phyloP scores from a whole-genome alignment of 2,888 invertebrate species.

The Sussaba pulchella region DNA sequence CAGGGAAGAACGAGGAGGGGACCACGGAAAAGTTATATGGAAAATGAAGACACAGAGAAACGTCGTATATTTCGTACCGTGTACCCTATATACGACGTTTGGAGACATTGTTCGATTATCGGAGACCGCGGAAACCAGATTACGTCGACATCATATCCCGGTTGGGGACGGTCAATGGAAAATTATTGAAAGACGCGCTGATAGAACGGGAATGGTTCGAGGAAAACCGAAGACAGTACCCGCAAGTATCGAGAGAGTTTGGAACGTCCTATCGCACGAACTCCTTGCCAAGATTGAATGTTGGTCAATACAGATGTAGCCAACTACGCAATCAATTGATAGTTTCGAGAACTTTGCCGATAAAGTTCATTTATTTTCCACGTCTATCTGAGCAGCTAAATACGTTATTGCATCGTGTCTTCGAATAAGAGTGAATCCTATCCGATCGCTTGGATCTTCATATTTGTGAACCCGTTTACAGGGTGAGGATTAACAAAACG shows the following conservation, averaged over 20 bases:
- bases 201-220: background rate
- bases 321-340: background rate
- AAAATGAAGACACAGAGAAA: constrained; percentile 40
- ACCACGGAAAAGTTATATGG: constrained; percentile 42
- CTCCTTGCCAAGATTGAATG: background rate
- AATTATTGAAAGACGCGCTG: constrained; percentile 27
- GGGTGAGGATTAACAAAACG: background rate
- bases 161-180: constrained; percentile 22
- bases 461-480: background rate
- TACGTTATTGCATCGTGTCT: background rate
- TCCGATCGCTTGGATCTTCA: background rate
- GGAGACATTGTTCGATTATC: constrained; percentile 51
- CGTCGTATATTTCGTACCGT: constrained; percentile 8
- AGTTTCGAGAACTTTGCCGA: background rate
- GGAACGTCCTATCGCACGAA: background rate
- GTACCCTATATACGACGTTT: background rate
- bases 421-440: background rate
- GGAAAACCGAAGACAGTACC: constrained; percentile 14
- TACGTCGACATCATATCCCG: constrained; percentile 30
- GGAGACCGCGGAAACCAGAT: constrained; percentile 42
- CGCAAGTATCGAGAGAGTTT: constrained; percentile 6
- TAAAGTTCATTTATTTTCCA: background rate
- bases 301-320: constrained; percentile 5
- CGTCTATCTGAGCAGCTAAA: background rate
- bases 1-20: background rate